These are phyloP conservation scores for Suillia variegata DNA, from an alignment of 2,888 invertebrate genomes.

Conservation along the genomic window DNA sequence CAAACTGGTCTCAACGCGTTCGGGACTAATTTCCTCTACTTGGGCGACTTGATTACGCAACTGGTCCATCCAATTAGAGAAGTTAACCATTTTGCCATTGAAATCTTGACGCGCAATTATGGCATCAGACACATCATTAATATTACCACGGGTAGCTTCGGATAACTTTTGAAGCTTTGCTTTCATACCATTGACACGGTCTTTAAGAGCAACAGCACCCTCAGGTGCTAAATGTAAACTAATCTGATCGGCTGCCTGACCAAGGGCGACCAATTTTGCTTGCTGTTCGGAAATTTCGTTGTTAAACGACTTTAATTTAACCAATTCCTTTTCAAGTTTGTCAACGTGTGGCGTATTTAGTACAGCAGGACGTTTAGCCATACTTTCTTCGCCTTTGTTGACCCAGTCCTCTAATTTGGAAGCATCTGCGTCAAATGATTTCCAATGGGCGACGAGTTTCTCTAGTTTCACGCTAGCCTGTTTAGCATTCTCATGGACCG, in stretches of 20 bases:
- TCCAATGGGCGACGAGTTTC: slow-evolving; percentile 80
- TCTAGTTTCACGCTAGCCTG: slow-evolving; percentile 81
- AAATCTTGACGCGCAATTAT: slow-evolving; percentile 84
- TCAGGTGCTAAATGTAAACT: slow-evolving; percentile 79
- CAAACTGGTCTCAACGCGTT: slow-evolving; percentile 78
- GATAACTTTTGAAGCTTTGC: slow-evolving; percentile 75
- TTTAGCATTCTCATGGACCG: slow-evolving; percentile 78
- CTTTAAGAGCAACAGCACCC: slow-evolving; percentile 74
- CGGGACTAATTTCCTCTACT: slow-evolving; percentile 80
- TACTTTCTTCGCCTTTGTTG: slow-evolving; percentile 68
- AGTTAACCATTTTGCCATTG: slow-evolving; percentile 76
- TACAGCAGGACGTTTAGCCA: slow-evolving; percentile 67
- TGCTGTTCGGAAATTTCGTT: slow-evolving; percentile 87
- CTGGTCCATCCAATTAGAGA: slow-evolving; percentile 80
- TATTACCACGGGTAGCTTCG: slow-evolving; percentile 75
- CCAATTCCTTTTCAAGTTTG: slow-evolving; percentile 77
- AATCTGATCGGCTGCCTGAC: slow-evolving; percentile 80
- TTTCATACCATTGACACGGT: slow-evolving; percentile 76
- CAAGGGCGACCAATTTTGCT: slow-evolving; percentile 78
- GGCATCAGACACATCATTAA: slow-evolving; percentile 81
- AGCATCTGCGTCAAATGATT: slow-evolving; percentile 78
- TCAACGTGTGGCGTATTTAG: slow-evolving; percentile 74
- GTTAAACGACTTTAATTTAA: slow-evolving; percentile 78
- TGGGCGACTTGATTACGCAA: slow-evolving; percentile 74
- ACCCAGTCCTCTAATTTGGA: slow-evolving; percentile 81